Base-by-base conservation (phyloP, 2,888 invertebrate genomes). In the Glaucopsyche alexis region DNA sequence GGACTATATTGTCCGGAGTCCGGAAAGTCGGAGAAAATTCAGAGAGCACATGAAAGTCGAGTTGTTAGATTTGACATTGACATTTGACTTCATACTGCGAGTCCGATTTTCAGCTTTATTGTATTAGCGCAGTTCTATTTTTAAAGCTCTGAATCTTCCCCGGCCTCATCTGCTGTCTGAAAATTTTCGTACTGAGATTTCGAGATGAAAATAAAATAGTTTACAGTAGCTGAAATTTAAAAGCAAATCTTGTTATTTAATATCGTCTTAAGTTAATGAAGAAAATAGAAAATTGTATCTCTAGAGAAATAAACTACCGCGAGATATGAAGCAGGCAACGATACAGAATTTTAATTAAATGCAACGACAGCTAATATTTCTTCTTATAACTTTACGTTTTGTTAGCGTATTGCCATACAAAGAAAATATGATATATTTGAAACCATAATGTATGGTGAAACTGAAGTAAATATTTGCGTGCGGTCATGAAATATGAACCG, bases 321-420 rank as follows among this genome's bases (percentile, higher is more conserved):
- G 60, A 60, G 60, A 60, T 55, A 55, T 60, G 9, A 60, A 60
- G 14, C 60, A 38, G 60, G 60, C 60, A 38, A 29, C 29, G 29
- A 60, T 60, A 38, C 60, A 60, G 13, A 38, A 13, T 60, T 60
- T 60, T 60, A 60, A 60, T 60, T 60, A 60, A 60, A 60, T 60
- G 60, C 60, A 60, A 38, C 60, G 60, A 38, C 60, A 60, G 60
- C 60, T 60, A 38, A 5, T 55, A 55, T 19, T 60, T 14, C 13
- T 60, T 60, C 29, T 60, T 2, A 60, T 60, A 38, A 60, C 29
- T 29, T 14, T 16, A 42, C 42, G 42, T 4, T 29, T 29, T 29
- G 29, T 29, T 29, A 29, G 29, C 29, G 29, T 29, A 29, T 29
- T 3, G 29, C 29, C 2, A 29, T 29, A 60, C 16, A 5, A 38